phyloP scores from a whole-genome alignment of 1,140 invertebrate genomes.

The Tetragonula clypearis region DNA sequence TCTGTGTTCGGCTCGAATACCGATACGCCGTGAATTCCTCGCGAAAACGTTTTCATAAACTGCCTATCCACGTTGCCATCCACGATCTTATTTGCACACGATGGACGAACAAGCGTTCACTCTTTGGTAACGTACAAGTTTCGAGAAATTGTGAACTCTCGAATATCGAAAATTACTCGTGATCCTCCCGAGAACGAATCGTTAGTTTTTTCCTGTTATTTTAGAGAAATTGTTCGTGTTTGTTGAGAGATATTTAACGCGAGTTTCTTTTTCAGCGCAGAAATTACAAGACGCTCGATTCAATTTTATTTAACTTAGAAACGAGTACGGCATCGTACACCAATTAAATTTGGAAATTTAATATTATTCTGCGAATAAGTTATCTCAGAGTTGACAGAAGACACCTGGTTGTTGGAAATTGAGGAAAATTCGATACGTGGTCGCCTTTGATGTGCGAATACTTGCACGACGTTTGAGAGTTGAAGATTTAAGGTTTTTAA shows the following conservation, averaged over 20 bases:
- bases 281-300: no score
- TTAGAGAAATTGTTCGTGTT: background rate
- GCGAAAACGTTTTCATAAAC: constrained; percentile 51
- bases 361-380: background rate
- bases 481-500: background rate
- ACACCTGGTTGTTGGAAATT: background rate
- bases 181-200: background rate
- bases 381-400: background rate
- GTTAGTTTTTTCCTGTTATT: background rate
- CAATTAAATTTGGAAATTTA: background rate
- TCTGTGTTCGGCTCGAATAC: background rate
- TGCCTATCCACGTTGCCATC: background rate
- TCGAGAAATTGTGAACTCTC: background rate
- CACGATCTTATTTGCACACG: background rate
- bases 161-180: background rate
- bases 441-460: no score
- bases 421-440: background rate
- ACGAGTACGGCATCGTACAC: background rate
- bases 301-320: no score
- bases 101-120: background rate
- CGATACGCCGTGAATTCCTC: constrained; percentile 31
- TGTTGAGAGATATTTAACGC: no score
- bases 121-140: background rate
- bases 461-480: background rate
- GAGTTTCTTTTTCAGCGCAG: no score